These are phyloP conservation scores for Volucella inanis DNA, from an alignment of 2,888 invertebrate genomes.

Conservation along the genomic window DNA sequence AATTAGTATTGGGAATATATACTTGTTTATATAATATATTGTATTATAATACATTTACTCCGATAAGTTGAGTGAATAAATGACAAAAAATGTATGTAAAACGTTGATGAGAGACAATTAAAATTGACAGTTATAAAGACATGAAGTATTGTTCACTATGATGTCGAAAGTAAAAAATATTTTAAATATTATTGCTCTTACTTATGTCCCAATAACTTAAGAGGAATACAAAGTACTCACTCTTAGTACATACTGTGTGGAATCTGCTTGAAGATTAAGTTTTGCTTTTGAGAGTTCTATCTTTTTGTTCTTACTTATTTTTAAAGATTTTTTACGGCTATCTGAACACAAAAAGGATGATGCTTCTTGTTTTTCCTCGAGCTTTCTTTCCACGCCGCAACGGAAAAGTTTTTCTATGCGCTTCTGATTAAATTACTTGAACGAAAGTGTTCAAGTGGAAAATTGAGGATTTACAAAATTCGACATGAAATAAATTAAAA, in stretches of 20 bases:
- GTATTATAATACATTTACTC: too few species aligned
- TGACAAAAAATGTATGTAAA: too few species aligned
- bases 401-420: constrained; percentile 48
- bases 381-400: constrained; percentile 35
- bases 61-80: too few species aligned
- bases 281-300: constrained; percentile 50
- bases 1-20: too few species aligned
- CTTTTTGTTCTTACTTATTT: constrained; percentile 12
- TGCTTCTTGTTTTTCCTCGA: constrained; percentile 30
- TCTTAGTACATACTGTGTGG: constrained; percentile 18
- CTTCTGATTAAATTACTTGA: constrained; percentile 65
- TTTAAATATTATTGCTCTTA: too few species aligned
- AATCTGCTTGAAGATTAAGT: constrained; percentile 63
- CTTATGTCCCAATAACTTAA: too few species aligned
- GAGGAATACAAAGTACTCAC: too few species aligned
- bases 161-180: too few species aligned
- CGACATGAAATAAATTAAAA: constrained; percentile 40
- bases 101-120: too few species aligned
- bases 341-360: constrained; percentile 49
- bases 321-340: constrained; percentile 30
- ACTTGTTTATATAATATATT: too few species aligned
- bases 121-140: too few species aligned
- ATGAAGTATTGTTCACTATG: too few species aligned
- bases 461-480: constrained; percentile 65
- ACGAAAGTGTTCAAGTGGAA: constrained; percentile 68